Evolutionary conservation across 2,888 invertebrate species (phyloP).

Genomic region (Ornithoptera alexandrae): DNA sequence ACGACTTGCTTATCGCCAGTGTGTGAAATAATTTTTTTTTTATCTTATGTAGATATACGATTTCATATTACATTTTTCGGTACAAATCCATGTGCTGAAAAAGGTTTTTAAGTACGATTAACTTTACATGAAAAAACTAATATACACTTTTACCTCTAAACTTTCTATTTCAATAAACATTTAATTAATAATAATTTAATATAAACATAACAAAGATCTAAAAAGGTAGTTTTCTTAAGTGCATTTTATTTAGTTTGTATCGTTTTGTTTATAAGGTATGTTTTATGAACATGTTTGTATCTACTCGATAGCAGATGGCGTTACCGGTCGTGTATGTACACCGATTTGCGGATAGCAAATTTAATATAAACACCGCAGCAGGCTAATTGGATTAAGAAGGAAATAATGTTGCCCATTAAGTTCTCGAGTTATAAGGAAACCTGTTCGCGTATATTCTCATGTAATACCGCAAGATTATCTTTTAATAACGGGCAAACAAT

Average conservation of each 20-base stretch:
- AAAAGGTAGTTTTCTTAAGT: too few relatives aligned
- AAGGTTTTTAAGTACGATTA: too few relatives aligned
- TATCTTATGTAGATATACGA: too few relatives aligned
- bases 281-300: slow-evolving; percentile 1
- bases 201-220: too few relatives aligned
- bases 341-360: not conserved
- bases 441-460: slow-evolving; percentile 35
- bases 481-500: slow-evolving; percentile 36
- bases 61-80: too few relatives aligned
- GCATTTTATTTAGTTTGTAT: not conserved
- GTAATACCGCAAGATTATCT: slow-evolving; percentile 36
- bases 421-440: slow-evolving; percentile 33
- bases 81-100: too few relatives aligned
- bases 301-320: slow-evolving; percentile 66
- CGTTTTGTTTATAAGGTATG: not conserved
- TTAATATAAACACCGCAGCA: slow-evolving; percentile 26
- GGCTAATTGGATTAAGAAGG: slow-evolving; percentile 35
- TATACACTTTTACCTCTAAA: too few relatives aligned
- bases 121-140: too few relatives aligned
- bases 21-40: too few relatives aligned
- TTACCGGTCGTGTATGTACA: slow-evolving; percentile 35
- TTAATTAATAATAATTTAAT: too few relatives aligned
- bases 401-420: slow-evolving; percentile 38
- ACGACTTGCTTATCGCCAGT: too few relatives aligned
- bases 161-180: too few relatives aligned